Percentiles rank a stretch among this genome's conserved stretches.
Conservation (phyloP, 1,140 invertebrate genomes). For the Yoshiicerus persimilis region DNA sequence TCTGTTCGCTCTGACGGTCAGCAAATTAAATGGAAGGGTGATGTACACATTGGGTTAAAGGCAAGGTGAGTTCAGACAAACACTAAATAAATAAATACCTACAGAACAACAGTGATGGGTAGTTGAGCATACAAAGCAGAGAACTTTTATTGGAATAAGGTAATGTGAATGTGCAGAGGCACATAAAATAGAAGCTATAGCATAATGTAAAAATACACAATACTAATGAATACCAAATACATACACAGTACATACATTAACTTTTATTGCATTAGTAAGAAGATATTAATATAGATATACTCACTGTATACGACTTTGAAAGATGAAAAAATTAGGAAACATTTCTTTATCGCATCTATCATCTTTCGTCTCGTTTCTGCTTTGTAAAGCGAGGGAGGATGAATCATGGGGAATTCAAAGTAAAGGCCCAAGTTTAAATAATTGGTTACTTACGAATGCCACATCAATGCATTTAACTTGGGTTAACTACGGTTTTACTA, state of each 20-base stretch:
- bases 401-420: background rate
- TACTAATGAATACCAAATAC: background rate
- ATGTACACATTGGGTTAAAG: background rate
- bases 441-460: background rate
- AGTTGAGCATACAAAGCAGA: background rate
- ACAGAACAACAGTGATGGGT: background rate
- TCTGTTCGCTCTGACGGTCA: background rate
- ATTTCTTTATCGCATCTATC: background rate
- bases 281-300: background rate
- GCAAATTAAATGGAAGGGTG: background rate
- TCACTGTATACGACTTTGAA: background rate
- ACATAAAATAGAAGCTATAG: background rate
- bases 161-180: background rate
- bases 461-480: too few relatives aligned
- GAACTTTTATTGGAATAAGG: background rate
- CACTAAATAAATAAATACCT: background rate
- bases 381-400: background rate
- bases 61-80: background rate
- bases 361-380: background rate
- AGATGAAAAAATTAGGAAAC: background rate
- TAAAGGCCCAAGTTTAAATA: background rate
- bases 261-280: background rate
- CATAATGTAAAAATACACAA: background rate
- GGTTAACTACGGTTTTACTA: too few relatives aligned
- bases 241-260: background rate